Conservation (phyloP, 2,797 vertebrate genomes). For the Coluber constrictor region DNA sequence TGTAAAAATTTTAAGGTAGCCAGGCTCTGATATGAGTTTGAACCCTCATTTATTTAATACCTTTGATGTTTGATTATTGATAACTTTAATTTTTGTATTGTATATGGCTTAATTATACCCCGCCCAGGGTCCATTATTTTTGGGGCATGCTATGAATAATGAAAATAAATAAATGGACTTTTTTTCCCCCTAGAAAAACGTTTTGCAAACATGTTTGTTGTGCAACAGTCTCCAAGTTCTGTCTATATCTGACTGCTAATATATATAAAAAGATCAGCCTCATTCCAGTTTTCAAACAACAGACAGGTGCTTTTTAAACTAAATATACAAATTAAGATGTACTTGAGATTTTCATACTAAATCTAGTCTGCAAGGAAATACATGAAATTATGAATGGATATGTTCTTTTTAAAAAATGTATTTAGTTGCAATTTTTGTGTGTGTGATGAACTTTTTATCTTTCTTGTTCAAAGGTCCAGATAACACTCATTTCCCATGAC, state of each 20-base stretch:
- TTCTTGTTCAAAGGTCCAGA: constrained; percentile 81
- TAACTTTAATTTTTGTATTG: background rate
- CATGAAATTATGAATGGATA: constrained; percentile 9
- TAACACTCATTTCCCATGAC: constrained; percentile 91
- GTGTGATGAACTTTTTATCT: background rate
- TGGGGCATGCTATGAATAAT: background rate
- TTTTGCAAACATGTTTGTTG: background rate
- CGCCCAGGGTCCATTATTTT: background rate
- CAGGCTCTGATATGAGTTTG: background rate
- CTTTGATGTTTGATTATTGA: background rate
- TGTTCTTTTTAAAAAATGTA: background rate
- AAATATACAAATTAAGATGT: constrained; percentile 25
- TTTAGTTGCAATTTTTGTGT: background rate
- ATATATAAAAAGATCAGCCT: background rate
- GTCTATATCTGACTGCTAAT: constrained; percentile 28
- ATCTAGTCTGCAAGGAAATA: background rate
- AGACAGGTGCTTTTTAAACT: background rate
- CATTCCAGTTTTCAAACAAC: constrained; percentile 13
- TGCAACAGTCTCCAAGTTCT: constrained; percentile 25
- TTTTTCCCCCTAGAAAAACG: constrained; percentile 29
- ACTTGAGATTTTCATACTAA: background rate
- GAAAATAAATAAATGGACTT: constrained; percentile 1
- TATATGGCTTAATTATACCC: background rate
- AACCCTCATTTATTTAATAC: background rate
- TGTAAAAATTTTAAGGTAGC: background rate